Evolutionary conservation across 2,888 invertebrate species (phyloP).

Genomic region (Petrolisthes manimaculis): DNA sequence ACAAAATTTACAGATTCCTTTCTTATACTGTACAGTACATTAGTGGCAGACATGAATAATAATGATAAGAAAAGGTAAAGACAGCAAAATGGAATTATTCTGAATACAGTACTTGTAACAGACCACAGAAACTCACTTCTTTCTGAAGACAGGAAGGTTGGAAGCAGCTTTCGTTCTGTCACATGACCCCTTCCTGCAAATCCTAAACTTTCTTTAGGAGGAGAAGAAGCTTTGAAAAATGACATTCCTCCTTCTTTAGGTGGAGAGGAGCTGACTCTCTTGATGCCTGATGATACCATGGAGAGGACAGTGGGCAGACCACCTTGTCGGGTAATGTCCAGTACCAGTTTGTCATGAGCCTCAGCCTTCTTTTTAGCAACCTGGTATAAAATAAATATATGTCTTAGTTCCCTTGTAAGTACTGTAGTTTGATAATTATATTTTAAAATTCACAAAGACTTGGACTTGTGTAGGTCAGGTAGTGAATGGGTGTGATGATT

Average conservation of each 20-base stretch:
- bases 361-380: constrained; percentile 57
- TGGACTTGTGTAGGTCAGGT: too few relatives aligned
- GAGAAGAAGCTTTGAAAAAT: constrained; percentile 52
- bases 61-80: too few relatives aligned
- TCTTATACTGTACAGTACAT: too few relatives aligned
- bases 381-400: constrained; percentile 21
- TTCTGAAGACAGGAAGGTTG: constrained; percentile 1
- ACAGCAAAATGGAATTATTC: too few relatives aligned
- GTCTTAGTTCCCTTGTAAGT: constrained; percentile 17
- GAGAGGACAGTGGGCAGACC: constrained; percentile 50
- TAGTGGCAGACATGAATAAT: too few relatives aligned
- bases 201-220: constrained; percentile 44
- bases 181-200: constrained; percentile 14
- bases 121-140: neutral
- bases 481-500: too few relatives aligned
- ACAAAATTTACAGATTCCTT: too few relatives aligned
- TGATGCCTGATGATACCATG: constrained; percentile 56
- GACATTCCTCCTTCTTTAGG: constrained; percentile 57
- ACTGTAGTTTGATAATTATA: too few relatives aligned
- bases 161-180: constrained; percentile 3
- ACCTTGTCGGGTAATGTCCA: constrained; percentile 54
- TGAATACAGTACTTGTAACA: neutral
- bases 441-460: too few relatives aligned
- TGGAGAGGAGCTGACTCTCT: constrained; percentile 50
- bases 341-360: constrained; percentile 49